Conservation (phyloP, 2,113 vertebrate genomes). For the Atrichornis clamosus region DNA sequence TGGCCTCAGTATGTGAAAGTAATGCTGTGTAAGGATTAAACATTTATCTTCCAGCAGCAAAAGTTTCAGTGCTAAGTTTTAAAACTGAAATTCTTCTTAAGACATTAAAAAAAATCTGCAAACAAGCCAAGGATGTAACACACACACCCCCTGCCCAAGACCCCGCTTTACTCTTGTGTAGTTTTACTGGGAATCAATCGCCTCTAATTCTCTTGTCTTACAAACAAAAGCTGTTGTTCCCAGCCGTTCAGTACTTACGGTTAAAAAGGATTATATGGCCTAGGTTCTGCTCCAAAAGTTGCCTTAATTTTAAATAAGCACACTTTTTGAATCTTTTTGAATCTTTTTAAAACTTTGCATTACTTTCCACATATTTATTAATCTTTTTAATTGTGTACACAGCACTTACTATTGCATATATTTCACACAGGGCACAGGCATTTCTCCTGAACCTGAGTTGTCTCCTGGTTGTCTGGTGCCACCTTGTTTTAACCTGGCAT, state of each 20-base stretch:
- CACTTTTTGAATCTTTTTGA: neutral
- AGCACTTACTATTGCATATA: neutral
- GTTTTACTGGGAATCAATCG: neutral
- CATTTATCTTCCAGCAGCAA: neutral
- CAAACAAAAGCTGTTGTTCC: neutral
- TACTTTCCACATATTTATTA: neutral
- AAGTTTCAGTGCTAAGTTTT: neutral
- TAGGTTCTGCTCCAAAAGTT: neutral
- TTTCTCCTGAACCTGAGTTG: accelerated
- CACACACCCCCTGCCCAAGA: too few species aligned
- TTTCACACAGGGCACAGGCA: neutral
- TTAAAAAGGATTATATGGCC: neutral
- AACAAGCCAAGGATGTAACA: neutral
- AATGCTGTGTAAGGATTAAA: constrained; percentile 18
- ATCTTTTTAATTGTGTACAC: neutral
- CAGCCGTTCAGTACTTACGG: neutral
- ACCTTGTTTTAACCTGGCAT: neutral
- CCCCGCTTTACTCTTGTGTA: neutral
- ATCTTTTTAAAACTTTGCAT: neutral
- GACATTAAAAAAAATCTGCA: neutral
- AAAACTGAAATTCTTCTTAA: neutral
- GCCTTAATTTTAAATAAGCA: neutral
- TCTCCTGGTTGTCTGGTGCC: neutral
- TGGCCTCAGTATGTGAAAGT: constrained; percentile 74
- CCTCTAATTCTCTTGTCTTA: neutral